Base-by-base conservation (phyloP, 2,113 vertebrate genomes). In the Leptobrachium leishanense region DNA sequence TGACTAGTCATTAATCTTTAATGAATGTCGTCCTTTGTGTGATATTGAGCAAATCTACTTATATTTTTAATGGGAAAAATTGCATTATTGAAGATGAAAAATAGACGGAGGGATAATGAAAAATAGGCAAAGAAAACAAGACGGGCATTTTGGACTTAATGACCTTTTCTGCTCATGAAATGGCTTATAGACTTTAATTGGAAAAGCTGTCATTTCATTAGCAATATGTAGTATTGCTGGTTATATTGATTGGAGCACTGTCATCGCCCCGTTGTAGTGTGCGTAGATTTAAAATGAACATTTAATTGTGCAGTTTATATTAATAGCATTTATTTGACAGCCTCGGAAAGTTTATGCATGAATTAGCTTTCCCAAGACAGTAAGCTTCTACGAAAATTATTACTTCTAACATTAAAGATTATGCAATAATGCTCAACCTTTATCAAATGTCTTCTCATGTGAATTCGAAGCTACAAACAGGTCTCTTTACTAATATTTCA, bases 111-210 rank as follows among this genome's bases (percentile, higher is more conserved):
- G 57, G 44, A 54, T 72, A 72, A 79, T 72, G 77, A 79, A 80
- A 80, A 80, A 80, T 80, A 80, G 70, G 40, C 70, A 68, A 68
- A 40, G 77, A 74, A 74, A 80, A 80, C 77, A 80, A 80, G 77
- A 74, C 46, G 46, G 71, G 63, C 71, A 80, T 41, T 80, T 74
- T 59, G 42, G 41, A 80, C 77, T 80, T 68, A 80, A 80, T 74
- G 77, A 73, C 77, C 77, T 80, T 80, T 73, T 50, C 71, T 73
- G 71, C 68, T 80, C 77, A 41, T 68, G 71, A 80, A 74, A 68
- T 68, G 77, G 63, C 71, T 80, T 80, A 80, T 80, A 80, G 71
- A 80, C 71, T 80, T 80, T 80, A 80, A 80, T 80, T 80, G 71
- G 77, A 80, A 80, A 80, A 80, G 63, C 71, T 68, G 77, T 80